phyloP scores from a whole-genome alignment of 2,888 invertebrate species.

The Andrena dorsata region DNA sequence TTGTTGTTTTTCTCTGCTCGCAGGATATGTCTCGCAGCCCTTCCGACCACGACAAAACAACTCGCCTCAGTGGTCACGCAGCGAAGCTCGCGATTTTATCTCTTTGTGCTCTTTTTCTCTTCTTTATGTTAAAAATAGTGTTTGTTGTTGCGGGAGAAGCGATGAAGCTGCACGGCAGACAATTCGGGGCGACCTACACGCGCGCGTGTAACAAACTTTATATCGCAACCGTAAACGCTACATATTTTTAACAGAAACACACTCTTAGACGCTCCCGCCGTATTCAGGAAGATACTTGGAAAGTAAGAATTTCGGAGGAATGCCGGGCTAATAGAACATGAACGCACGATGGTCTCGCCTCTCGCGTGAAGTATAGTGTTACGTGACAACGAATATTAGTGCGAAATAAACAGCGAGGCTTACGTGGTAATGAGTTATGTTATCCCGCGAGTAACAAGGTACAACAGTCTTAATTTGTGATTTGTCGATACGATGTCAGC shows the following conservation, averaged over 20 bases:
- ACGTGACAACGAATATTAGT: constrained; percentile 4
- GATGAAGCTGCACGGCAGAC: constrained; percentile 1
- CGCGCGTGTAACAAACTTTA: constrained; percentile 1
- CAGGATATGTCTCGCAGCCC: constrained; percentile 8
- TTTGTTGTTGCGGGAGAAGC: background rate
- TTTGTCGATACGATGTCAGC: constrained; percentile 50
- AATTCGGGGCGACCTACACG: constrained; percentile 29
- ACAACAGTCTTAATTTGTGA: constrained; percentile 57
- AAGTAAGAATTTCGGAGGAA: background rate
- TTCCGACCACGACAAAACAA: constrained; percentile 21
- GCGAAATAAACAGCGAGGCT: constrained; percentile 21
- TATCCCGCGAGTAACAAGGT: constrained; percentile 30
- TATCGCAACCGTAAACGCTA: constrained; percentile 3
- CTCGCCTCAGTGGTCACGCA: background rate
- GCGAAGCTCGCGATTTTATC: constrained; percentile 10
- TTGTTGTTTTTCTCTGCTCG: constrained; percentile 46
- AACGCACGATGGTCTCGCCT: background rate
- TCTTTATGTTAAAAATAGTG: constrained; percentile 34
- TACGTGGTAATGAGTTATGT: constrained; percentile 15
- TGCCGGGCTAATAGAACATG: background rate
- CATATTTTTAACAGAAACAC: background rate
- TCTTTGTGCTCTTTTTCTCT: background rate
- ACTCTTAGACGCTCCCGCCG: background rate
- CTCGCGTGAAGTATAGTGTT: constrained; percentile 9
- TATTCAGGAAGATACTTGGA: background rate